Percentiles rank a stretch among this genome's conserved stretches.
Evolutionary conservation across 2,797 vertebrate genomes (phyloP).

Genomic region (Syngnathus acus): DNA sequence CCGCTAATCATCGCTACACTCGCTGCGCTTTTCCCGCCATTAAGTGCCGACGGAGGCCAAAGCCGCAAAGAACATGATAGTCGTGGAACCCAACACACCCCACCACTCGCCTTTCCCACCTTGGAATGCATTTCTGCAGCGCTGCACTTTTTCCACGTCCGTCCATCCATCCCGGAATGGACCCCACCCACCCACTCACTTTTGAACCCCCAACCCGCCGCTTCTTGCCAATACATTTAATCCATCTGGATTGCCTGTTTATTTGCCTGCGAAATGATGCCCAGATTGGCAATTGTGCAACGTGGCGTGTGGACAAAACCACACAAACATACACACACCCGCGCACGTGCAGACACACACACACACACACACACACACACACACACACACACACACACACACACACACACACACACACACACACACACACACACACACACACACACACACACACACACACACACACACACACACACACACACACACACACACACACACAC

Average conservation of each 20-base stretch:
- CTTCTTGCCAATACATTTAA: slow-evolving; percentile 22
- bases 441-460: background rate
- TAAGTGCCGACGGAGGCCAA: slow-evolving; percentile 56
- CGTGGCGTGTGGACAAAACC: slow-evolving; percentile 35
- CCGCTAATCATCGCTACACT: slow-evolving; percentile 64
- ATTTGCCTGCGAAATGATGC: slow-evolving; percentile 1
- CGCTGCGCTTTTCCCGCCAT: slow-evolving; percentile 63
- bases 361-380: too few relatives aligned
- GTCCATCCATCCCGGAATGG: slow-evolving; percentile 64
- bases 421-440: background rate
- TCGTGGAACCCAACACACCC: slow-evolving; percentile 65
- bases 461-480: background rate
- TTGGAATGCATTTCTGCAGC: slow-evolving; percentile 71
- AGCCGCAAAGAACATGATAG: slow-evolving; percentile 75
- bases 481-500: background rate
- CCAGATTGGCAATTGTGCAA: background rate
- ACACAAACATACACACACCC: background rate
- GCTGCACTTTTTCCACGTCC: slow-evolving; percentile 69
- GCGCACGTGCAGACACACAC: too few relatives aligned
- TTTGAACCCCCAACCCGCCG: slow-evolving; percentile 44
- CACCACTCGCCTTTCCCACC: slow-evolving; percentile 27
- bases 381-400: too few relatives aligned
- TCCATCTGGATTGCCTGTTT: background rate
- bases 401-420: too few relatives aligned
- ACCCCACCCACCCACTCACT: slow-evolving; percentile 44